Evolutionary conservation across 2,797 vertebrate species (phyloP).

Genomic region (Apogon talboti): DNA sequence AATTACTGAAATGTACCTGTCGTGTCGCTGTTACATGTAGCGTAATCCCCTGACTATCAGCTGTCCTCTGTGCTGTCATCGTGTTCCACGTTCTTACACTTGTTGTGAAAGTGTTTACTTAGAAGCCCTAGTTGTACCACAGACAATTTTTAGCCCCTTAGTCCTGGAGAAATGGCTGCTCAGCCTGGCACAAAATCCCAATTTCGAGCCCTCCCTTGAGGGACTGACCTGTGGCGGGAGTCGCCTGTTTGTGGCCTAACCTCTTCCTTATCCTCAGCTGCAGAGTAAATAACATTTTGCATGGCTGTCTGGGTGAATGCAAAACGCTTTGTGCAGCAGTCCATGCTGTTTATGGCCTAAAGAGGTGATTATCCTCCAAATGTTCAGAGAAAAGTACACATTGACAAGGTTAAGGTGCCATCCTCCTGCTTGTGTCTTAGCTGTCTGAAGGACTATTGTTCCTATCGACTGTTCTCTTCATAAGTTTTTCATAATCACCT

Average conservation of each 20-base stretch:
- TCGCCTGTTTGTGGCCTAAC: conserved; percentile 46
- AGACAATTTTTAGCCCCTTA: conserved; percentile 33
- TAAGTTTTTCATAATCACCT: neutral
- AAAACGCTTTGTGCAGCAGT: conserved; percentile 68
- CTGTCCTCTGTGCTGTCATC: conserved; percentile 22
- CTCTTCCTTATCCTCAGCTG: conserved; percentile 61
- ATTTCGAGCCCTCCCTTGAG: conserved; percentile 36
- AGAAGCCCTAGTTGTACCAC: conserved; percentile 35
- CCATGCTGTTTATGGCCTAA: conserved; percentile 69
- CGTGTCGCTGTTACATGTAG: conserved; percentile 1
- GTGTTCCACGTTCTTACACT: conserved; percentile 31
- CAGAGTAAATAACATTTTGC: conserved; percentile 69
- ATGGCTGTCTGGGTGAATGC: conserved; percentile 59
- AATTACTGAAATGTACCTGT: neutral
- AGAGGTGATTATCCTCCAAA: conserved; percentile 71
- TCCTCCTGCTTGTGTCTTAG: conserved; percentile 28
- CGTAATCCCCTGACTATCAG: neutral
- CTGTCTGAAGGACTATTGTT: conserved; percentile 25
- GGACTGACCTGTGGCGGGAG: conserved; percentile 61
- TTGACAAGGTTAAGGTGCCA: conserved; percentile 33
- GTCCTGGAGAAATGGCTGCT: conserved; percentile 54
- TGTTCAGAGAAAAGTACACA: conserved; percentile 44
- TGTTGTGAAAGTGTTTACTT: conserved; percentile 33
- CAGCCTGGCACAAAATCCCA: conserved; percentile 66
- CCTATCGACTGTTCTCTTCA: conserved; percentile 13